phyloP scores from a whole-genome alignment of 1,140 invertebrate species.

The Heliconius nattereri region DNA sequence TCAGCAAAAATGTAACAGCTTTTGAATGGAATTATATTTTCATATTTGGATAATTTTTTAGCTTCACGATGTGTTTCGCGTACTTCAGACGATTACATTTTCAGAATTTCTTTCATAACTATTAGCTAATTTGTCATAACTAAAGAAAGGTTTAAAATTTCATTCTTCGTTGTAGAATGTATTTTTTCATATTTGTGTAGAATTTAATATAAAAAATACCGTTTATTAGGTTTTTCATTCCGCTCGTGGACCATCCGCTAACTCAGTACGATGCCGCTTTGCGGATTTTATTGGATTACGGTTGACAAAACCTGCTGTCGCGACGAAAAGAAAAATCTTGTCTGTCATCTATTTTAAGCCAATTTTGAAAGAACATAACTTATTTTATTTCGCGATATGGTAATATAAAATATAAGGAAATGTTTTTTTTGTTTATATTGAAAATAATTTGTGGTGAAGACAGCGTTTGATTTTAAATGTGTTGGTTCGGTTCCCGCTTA shows the following conservation, averaged over 20 bases:
- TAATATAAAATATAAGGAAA: no score
- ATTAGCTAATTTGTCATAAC: no score
- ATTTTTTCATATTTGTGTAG: not conserved
- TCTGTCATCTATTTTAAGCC: constrained; percentile 16
- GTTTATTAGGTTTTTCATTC: not conserved
- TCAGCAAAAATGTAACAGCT: not conserved
- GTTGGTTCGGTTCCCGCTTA: no score
- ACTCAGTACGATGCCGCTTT: constrained; percentile 41
- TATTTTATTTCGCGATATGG: not conserved
- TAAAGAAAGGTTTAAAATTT: no score
- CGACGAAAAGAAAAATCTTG: constrained; percentile 36
- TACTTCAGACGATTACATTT: no score
- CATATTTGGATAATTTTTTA: no score
- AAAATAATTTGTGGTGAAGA: no score
- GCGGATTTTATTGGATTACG: constrained; percentile 66
- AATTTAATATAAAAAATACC: not conserved
- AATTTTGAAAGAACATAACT: constrained; percentile 18
- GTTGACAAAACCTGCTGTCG: constrained; percentile 63
- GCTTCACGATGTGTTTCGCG: no score
- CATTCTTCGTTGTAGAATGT: no score
- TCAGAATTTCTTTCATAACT: no score
- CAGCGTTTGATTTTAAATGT: no score
- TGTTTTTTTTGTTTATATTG: not conserved
- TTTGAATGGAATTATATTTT: no score
- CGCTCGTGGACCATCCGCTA: constrained; percentile 34